phyloP scores from a whole-genome alignment of 2,797 vertebrate genomes.

The Nyctalus aviator region DNA sequence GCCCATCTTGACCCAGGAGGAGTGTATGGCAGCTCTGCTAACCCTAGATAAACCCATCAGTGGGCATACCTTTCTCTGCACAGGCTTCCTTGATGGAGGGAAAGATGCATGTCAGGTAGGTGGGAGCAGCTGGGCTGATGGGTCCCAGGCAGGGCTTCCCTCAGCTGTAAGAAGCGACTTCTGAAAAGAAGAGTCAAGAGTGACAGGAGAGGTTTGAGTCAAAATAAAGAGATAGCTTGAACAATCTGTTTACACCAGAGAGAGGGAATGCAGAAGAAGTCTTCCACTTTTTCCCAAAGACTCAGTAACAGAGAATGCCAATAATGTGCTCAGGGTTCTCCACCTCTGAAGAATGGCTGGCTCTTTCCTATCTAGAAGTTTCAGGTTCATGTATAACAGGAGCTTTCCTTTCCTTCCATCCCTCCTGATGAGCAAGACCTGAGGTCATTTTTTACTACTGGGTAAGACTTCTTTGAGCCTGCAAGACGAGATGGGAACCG shows the following conservation, averaged over 20 bases:
- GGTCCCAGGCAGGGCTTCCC: background rate
- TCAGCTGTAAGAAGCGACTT: background rate
- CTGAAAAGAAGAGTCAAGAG: background rate
- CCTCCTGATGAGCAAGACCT: background rate
- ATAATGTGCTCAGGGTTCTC: background rate
- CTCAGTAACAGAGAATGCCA: background rate
- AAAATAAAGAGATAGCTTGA: background rate
- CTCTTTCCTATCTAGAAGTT: background rate
- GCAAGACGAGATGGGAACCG: background rate
- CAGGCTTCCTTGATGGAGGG: slow-evolving; percentile 92
- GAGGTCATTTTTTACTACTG: background rate
- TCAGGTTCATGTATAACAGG: background rate
- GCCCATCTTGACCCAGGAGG: slow-evolving; percentile 88
- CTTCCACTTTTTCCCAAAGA: background rate
- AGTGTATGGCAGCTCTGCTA: slow-evolving; percentile 88
- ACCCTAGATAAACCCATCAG: slow-evolving; percentile 84
- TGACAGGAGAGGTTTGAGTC: background rate
- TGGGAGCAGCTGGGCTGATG: slow-evolving; percentile 66
- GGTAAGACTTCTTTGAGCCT: background rate
- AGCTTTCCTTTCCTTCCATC: background rate
- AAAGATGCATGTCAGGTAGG: slow-evolving; percentile 94
- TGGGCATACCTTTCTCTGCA: slow-evolving; percentile 90
- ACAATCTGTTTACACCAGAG: background rate
- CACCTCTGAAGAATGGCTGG: background rate
- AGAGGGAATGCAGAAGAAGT: background rate